Evolutionary conservation across 64 coral and sea anemone species (phyloP).

Genomic region (Actinia tenebrosa): DNA sequence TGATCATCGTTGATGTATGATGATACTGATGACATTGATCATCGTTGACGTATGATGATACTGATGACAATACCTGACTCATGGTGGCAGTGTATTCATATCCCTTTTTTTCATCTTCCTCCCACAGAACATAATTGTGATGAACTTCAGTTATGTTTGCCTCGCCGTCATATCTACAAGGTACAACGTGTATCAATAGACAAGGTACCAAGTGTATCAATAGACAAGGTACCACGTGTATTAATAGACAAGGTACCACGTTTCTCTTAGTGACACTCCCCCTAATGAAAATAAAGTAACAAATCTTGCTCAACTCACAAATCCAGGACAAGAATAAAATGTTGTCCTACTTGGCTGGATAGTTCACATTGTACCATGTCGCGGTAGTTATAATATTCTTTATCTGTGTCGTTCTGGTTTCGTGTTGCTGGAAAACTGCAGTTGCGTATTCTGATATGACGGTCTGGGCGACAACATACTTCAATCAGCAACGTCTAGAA

Average conservation of each 20-base stretch:
- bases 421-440: constrained; percentile 20
- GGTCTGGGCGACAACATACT: constrained; percentile 55
- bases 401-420: not conserved
- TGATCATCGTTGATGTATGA: not conserved
- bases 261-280: too few relatives aligned
- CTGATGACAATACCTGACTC: constrained; percentile 21
- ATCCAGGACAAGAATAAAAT: not conserved
- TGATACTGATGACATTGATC: not conserved
- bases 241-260: not conserved
- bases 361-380: constrained; percentile 3
- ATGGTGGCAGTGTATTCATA: constrained; percentile 51
- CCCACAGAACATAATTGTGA: constrained; percentile 43
- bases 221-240: not conserved
- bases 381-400: not conserved
- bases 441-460: constrained; percentile 76
- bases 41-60: too few relatives aligned
- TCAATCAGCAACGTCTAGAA: constrained; percentile 47
- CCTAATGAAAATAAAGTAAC: too few relatives aligned
- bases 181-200: not conserved
- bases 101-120: constrained; percentile 25
- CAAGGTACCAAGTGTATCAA: too few relatives aligned
- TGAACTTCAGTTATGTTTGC: constrained; percentile 30
- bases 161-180: constrained; percentile 19
- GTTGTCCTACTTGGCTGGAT: constrained; percentile 1
- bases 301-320: not conserved